Conservation (phyloP, 2,113 vertebrate species). For the Ginglymostoma cirratum region DNA sequence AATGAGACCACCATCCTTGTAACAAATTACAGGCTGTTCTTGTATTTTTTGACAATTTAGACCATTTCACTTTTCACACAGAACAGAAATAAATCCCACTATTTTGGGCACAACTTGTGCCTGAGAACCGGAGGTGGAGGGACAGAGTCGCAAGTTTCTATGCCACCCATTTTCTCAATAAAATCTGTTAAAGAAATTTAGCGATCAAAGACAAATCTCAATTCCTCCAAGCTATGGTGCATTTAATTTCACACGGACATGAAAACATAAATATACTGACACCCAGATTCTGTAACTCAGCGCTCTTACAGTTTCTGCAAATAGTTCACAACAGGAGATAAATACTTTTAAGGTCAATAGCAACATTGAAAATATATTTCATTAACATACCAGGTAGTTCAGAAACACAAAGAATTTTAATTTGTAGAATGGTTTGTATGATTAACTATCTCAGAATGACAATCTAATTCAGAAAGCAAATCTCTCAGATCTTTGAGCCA, state of each 20-base stretch:
- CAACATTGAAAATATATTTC: constrained; percentile 35
- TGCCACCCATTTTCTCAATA: background rate
- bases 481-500: constrained; percentile 29
- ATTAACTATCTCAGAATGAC: constrained; percentile 63
- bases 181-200: background rate
- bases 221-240: constrained; percentile 12
- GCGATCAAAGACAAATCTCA: background rate
- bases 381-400: background rate
- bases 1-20: background rate
- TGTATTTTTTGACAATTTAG: background rate
- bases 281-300: background rate
- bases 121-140: background rate
- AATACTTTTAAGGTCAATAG: constrained; percentile 1
- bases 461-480: constrained; percentile 50
- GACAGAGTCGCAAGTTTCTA: background rate
- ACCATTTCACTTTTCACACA: too few relatives aligned
- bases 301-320: constrained; percentile 1
- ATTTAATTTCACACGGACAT: constrained; percentile 16
- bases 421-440: constrained; percentile 61
- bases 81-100: background rate
- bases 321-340: constrained; percentile 19
- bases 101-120: background rate
- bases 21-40: background rate
- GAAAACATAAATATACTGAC: constrained; percentile 30
- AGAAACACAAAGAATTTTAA: constrained; percentile 27